These are phyloP conservation scores for Megamerina dolium DNA, from an alignment of 2,888 invertebrate species.

Conservation along the genomic window DNA sequence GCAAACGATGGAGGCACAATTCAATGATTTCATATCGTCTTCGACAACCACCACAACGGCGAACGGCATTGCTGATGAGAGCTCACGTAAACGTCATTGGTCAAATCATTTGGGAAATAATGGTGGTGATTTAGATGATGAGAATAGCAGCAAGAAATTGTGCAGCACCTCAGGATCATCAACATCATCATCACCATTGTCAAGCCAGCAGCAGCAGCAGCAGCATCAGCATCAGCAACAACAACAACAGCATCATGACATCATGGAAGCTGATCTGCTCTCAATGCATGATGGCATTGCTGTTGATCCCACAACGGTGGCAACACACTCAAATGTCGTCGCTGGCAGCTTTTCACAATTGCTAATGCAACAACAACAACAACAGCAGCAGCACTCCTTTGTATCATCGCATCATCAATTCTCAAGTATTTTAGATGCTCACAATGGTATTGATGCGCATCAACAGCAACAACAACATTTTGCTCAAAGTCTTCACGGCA, in stretches of 20 bases:
- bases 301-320: slow-evolving; percentile 25
- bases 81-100: slow-evolving; percentile 40
- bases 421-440: slow-evolving; percentile 24
- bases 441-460: slow-evolving; percentile 18
- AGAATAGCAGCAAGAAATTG: slow-evolving; percentile 37
- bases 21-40: slow-evolving; percentile 38
- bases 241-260: slow-evolving; percentile 24
- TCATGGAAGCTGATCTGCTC: slow-evolving; percentile 37
- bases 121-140: slow-evolving; percentile 32
- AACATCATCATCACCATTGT: slow-evolving; percentile 34
- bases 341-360: slow-evolving; percentile 34
- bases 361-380: slow-evolving; percentile 35
- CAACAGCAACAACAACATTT: slow-evolving; percentile 29
- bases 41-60: slow-evolving; percentile 13
- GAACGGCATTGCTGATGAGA: slow-evolving; percentile 2
- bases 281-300: slow-evolving; percentile 38
- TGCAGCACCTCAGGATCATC: slow-evolving; percentile 33
- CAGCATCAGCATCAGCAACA: slow-evolving; percentile 25
- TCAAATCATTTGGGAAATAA: slow-evolving; percentile 35
- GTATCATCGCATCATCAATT: slow-evolving; percentile 35
- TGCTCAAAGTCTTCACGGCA: slow-evolving; percentile 21
- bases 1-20: slow-evolving; percentile 46
- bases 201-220: slow-evolving; percentile 28
- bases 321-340: slow-evolving; percentile 23
- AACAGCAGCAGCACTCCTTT: slow-evolving; percentile 28